These are phyloP conservation scores for Camponotus fellah DNA, from an alignment of 2,888 invertebrate genomes.

Conservation along the genomic window DNA sequence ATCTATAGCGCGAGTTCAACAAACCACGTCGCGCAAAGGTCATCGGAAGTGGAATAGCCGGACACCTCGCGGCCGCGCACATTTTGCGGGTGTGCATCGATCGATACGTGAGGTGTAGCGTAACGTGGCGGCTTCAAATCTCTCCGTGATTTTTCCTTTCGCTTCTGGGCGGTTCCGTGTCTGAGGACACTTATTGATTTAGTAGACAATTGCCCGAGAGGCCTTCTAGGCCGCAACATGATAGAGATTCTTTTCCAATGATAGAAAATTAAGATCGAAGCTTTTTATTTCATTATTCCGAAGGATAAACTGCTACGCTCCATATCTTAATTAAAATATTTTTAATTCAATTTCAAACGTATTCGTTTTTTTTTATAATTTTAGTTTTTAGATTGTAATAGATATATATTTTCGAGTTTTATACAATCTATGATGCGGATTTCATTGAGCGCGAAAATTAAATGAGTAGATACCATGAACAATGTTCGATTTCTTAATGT, in stretches of 20 bases:
- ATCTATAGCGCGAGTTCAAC: constrained; percentile 48
- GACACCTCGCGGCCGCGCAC: constrained; percentile 17
- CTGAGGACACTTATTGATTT: constrained; percentile 74
- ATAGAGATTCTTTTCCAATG: constrained; percentile 58
- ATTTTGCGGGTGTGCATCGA: constrained; percentile 48
- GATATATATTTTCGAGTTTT: not conserved
- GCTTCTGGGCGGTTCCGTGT: constrained; percentile 59
- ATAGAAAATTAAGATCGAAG: not conserved
- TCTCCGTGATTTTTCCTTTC: constrained; percentile 54
- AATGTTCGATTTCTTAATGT: not conserved
- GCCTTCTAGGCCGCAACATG: constrained; percentile 60
- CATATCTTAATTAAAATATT: not conserved
- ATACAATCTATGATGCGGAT: not conserved
- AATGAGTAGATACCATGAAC: not conserved
- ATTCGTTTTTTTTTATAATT: not conserved
- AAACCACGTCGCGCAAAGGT: constrained; percentile 32
- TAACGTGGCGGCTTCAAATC: constrained; percentile 43
- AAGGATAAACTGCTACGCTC: not conserved
- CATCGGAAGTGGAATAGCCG: constrained; percentile 50
- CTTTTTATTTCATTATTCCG: not conserved
- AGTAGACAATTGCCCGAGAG: constrained; percentile 70
- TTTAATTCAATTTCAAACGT: not conserved
- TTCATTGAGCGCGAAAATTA: not conserved
- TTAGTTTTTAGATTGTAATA: not conserved
- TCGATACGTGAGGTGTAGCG: constrained; percentile 21